Evolutionary conservation across 2,113 vertebrate species (phyloP), one percentile per base, ranked within the genome.

Genomic region (Oncorhynchus mykiss): DNA sequence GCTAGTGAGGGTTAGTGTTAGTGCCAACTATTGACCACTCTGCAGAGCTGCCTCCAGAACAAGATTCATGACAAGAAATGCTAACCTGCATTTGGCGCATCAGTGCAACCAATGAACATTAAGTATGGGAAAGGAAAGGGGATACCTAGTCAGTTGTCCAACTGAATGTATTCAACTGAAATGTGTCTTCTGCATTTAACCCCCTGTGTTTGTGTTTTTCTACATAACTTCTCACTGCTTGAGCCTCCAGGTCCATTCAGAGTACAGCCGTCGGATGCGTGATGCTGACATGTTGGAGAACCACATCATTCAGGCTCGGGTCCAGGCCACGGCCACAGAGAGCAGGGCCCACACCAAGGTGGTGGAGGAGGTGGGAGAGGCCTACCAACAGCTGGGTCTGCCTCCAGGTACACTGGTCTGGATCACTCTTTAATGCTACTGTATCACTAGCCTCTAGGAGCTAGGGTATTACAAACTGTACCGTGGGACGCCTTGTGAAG

Each of bases 231-330:
- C 18, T 65, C 16, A 67, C 2, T 69, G 14, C 16, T 14, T 22
- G n/a, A 51, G 2, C 65, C 4, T 74, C 29, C 71, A 99, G 98
- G 88, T 93, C 78, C 88, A 90, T 31, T 67, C 72, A n/a, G 88
- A 95, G 60, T 94, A 90, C 67, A 84, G 81, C 34, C 75, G 51
- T 70, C 65, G 78, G 34, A 74, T 96, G 54, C 76, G 80, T 65
- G 93, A 95, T 68, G 88, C 89, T 0, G 92, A 95, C 49, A 85
- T 84, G 90, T 34, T 95, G 80, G 95, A 98, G 88, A 89, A 71
- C 48, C 95, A 96, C 34, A 95, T 98, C 18, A 90, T 92, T 60
- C 83, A 94, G 83, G 96, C 95, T n/a, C 88, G 92, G 3, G 86
- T 89, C 16, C 91, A 39, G 9, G 91, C 94, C 13, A 82, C 91